Base-by-base conservation (phyloP, 2,113 vertebrate species). In the Sander lucioperca region DNA sequence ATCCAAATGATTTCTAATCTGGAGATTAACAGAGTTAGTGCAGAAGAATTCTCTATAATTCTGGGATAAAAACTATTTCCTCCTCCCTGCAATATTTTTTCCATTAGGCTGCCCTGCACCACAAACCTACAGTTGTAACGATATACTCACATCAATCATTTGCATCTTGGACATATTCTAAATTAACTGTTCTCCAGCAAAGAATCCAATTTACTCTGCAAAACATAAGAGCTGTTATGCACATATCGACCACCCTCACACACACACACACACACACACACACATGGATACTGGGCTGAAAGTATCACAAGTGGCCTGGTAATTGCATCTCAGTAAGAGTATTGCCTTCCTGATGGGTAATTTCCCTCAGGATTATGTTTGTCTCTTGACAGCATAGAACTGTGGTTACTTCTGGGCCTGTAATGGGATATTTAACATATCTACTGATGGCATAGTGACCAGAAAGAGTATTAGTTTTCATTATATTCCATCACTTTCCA, bases 271-370 rank as follows among this genome's bases (percentile, higher is more conserved):
- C 87, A 79, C 65, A 88, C 80, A 70, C 89, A 70, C 56, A 66
- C 64, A 68, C 82, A 88, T 64, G 88, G 90, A 90, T 91, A 80
- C 89, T 86, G 74, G 80, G 80, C 90, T 87, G 88, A 92, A 92
- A 92, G 93, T 93, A 93, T 92, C 91, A 94, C 91, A 95, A 95
- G 95, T 95, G 93, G 91, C 83, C 91, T 93, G 86, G 92, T 95
- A 94, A 96, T 96, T 94, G 95, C 92, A 94, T 94, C 94, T 94
- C 93, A 93, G 90, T 91, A 94, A 93, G 92, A 93, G 91, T 88
- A 92, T 93, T 94, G 90, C 93, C 90, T 93, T 95, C 92, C 92
- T 92, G 94, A 95, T 95, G 92, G 94, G 93, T 95, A 95, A 96
- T 94, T 94, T 95, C 94, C 95, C 93, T 92, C 85, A 45, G 92